phyloP scores from a whole-genome alignment of 2,113 vertebrate genomes.

The Nothocercus nigrocapillus region DNA sequence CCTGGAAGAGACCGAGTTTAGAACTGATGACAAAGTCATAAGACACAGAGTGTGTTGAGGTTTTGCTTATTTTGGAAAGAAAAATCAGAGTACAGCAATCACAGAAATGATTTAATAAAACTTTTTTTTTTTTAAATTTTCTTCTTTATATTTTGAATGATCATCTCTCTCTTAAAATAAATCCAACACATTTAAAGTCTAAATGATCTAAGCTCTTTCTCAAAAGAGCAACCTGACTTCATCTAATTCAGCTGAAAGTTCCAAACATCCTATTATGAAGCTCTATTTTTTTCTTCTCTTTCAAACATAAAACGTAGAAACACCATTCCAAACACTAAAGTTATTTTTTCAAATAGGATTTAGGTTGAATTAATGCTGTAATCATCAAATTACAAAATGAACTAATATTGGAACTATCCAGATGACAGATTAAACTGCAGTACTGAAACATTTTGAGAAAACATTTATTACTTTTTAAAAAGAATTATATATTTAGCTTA shows the following conservation, averaged over 20 bases:
- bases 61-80: neutral
- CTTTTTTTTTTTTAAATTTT: neutral
- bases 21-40: slow-evolving; percentile 6
- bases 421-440: neutral
- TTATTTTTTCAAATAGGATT: neutral
- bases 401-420: neutral
- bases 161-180: neutral
- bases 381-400: neutral
- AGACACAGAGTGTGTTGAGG: neutral
- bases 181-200: neutral
- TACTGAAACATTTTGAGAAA: neutral
- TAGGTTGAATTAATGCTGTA: neutral
- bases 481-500: neutral
- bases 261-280: neutral
- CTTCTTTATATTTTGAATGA: neutral
- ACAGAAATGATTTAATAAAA: neutral
- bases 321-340: neutral
- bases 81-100: neutral
- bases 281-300: neutral
- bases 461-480: neutral
- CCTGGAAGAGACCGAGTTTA: neutral
- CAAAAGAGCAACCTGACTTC: neutral
- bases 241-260: neutral
- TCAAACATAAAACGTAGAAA: neutral
- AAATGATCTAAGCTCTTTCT: neutral